Evolutionary conservation across 1,140 invertebrate genomes (phyloP), one percentile per base, ranked within the genome.

Genomic region (Trissolcus basalis): DNA sequence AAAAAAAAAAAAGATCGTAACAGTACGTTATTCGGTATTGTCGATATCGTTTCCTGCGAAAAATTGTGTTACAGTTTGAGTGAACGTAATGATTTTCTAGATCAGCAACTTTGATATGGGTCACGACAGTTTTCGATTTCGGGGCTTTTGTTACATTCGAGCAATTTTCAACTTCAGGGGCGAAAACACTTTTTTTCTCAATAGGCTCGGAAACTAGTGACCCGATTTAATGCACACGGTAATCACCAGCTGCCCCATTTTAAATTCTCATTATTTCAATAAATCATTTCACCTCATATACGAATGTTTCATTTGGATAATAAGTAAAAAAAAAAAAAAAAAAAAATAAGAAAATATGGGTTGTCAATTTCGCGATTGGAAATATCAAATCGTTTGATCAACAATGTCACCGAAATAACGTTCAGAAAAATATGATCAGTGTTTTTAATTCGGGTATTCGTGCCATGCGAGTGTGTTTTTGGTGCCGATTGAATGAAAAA

Each of bases 1-100:
- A 27, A 27, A 27, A 27, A 27, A 27, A 63, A 71, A 33, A 47
- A 65, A n/a, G 19, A 27, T 1, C 51, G 45, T 59, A 48, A 68
- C 56, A 60, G 70, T 77, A 69, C 51, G 77, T 79, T 69, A 63
- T 32, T 53, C 51, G 71, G 71, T 79, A 71, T 55, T 56, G 65
- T 75, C 67, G 60, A 53, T 59, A 59, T 36, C 44, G 14, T 48
- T 48, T 19, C 44, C 36, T 33, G 27, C 33, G 15, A 44, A 64
- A 54, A 64, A 64, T 35, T 54, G 49, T 19, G 59, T 36, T 64
- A 33, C 49, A 67, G 36, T 45, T 56, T 59, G 10, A 3, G 43
- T 4, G 48, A 44, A 75, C 58, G 39, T 61, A 61, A 61, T 43
- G 47, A 61, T 51, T 51, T 61, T 51, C 48, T 61, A 51, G 58